phyloP scores from a whole-genome alignment of 2,888 invertebrate genomes.

The Lasioglossum leucozonium region DNA sequence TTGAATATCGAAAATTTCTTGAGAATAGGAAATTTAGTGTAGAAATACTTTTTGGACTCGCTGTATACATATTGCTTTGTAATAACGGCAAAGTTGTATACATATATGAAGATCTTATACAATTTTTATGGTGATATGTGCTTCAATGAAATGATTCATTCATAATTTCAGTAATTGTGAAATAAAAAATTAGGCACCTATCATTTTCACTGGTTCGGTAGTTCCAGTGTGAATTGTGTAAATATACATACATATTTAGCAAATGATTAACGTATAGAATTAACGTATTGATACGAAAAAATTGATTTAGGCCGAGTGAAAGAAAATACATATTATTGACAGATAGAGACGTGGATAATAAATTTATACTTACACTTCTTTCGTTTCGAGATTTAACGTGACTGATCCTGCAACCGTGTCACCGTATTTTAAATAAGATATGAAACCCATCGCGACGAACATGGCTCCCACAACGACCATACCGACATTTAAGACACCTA shows the following conservation, averaged over 20 bases:
- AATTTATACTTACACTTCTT: slow-evolving; percentile 69
- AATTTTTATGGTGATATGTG: too few relatives aligned
- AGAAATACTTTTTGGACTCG: too few relatives aligned
- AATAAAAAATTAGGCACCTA: background rate
- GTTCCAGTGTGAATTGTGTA: background rate
- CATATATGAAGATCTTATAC: too few relatives aligned
- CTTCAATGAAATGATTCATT: background rate
- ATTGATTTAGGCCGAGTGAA: background rate
- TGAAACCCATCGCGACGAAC: slow-evolving; percentile 93
- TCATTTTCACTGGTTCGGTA: background rate
- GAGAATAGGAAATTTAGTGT: too few relatives aligned
- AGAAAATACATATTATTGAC: background rate
- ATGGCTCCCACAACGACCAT: slow-evolving; percentile 92
- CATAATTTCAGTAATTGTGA: background rate
- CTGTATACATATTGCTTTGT: too few relatives aligned
- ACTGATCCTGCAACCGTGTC: slow-evolving; percentile 92
- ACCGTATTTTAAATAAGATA: slow-evolving; percentile 96
- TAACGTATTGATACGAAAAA: background rate
- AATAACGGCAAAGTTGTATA: too few relatives aligned
- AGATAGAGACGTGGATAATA: background rate
- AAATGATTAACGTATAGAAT: slow-evolving; percentile 36
- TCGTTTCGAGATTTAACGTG: slow-evolving; percentile 92
- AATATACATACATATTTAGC: slow-evolving; percentile 11
- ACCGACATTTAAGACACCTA: slow-evolving; percentile 95
- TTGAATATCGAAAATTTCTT: too few relatives aligned